Evolutionary conservation across 2,888 invertebrate genomes (phyloP).

Genomic region (Drosophila phalerata): DNA sequence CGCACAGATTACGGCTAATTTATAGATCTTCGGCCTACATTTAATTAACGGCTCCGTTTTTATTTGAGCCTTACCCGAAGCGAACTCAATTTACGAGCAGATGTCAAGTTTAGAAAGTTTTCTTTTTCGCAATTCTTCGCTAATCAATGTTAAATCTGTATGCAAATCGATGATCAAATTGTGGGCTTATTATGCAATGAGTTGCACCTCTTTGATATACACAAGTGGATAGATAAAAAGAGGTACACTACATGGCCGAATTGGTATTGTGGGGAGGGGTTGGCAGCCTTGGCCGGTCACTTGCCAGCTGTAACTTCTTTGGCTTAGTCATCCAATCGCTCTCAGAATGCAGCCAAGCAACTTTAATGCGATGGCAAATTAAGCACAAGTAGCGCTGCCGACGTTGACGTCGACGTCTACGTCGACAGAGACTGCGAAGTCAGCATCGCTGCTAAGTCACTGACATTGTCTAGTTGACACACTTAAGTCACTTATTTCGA

Average conservation of each 20-base stretch:
- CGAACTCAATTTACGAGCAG: conserved; percentile 17
- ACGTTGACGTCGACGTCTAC: conserved; percentile 23
- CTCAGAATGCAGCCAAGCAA: conserved; percentile 77
- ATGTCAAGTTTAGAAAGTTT: conserved; percentile 65
- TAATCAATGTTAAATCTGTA: conserved; percentile 68
- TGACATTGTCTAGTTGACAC: conserved; percentile 81
- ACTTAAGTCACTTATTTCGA: conserved; percentile 77
- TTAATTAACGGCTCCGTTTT: conserved; percentile 46
- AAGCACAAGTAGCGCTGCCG: conserved; percentile 68
- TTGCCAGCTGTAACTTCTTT: conserved; percentile 70
- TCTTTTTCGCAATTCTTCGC: conserved; percentile 60
- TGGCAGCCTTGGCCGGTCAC: conserved; percentile 65
- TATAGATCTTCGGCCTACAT: conserved; percentile 61
- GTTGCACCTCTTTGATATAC: conserved; percentile 29
- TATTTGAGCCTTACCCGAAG: conserved; percentile 5
- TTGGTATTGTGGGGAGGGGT: conserved; percentile 54
- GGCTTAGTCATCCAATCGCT: conserved; percentile 75
- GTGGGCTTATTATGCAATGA: conserved; percentile 57
- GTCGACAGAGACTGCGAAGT: conserved; percentile 17
- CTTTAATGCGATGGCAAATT: conserved; percentile 75
- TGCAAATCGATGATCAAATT: conserved; percentile 62
- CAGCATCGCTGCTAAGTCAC: conserved; percentile 45
- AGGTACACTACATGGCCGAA: conserved; percentile 18
- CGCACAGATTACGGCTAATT: conserved; percentile 51
- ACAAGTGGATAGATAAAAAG: conserved; percentile 10